Evolutionary conservation across 2,113 vertebrate species (phyloP), one percentile per base, ranked within the genome.

Genomic region (Rhinopomastus cyanomelas): DNA sequence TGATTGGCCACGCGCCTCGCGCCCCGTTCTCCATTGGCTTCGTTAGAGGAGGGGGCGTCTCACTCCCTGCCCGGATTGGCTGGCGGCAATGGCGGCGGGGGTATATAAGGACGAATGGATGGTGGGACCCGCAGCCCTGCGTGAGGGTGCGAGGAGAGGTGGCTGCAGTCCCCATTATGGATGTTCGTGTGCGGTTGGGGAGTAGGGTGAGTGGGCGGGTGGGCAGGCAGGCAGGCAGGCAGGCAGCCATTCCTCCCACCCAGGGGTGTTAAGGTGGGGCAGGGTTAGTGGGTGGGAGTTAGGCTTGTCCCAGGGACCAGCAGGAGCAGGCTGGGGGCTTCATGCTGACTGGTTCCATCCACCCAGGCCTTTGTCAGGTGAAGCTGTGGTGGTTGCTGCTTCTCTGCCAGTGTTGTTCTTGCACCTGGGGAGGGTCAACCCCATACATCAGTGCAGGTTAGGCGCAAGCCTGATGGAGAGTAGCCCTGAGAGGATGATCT

Each of bases 51-150:
- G 49, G 80, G 88, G 89, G 80, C 29, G 39, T 77, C 68, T 57
- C 26, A 12, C 12, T 53, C 83, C 64, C 7, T 37, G 5, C 30
- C 17, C 36, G 26, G 89, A 88, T 93, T 94, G 93, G 93, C 80
- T 77, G 48, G 7, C 9, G 36, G 3, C 6, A 32, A 0, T 67
- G 53, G n/a, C 9, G 12, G 12, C 2, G 11, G 32, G 64, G 37
- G 19, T 69, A 8, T 91, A 62, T 81, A 52, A 20, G 5, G 30
- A 32, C 5, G 5, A 27, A 27, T 3, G 6, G 25, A 32, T 1
- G 5, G 3, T 2, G 1, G 1, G 1, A 0, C 3, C 1, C 0
- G 1, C 0, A 14, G 51, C 16, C 2, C 0, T 16, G 5, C 3
- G 2, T 16, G 11, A 10, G 19, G 1, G 37, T n/a, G 12, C 25